Evolutionary conservation across 2,113 vertebrate species (phyloP), one percentile per base, ranked within the genome.

Genomic region (Junco hyemalis): DNA sequence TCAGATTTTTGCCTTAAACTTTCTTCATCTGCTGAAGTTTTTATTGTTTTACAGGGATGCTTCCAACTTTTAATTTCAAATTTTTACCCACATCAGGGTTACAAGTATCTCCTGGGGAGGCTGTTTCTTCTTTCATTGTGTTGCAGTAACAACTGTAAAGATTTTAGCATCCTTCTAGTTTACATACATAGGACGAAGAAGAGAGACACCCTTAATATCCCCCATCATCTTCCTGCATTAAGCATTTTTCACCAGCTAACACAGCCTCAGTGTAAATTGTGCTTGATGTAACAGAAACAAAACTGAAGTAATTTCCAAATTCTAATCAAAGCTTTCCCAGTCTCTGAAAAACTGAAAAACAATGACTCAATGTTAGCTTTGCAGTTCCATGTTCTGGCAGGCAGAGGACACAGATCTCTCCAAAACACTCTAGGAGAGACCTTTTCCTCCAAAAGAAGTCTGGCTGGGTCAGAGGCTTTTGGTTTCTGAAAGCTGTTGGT

Each of bases 1-100:
- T 95, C 93, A 48, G 60, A 76, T 72, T 93, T 72, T 26, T 45
- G 70, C 81, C 68, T 77, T 91, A 84, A 95, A 48, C 53, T 74
- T 94, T 65, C 31, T 29, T 48, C 2, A 1, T n/a, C 12, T 83
- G 31, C 16, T 44, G 42, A 94, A 81, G 38, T 81, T 66, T 76
- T 51, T 1, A 3, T 44, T 71, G 23, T 40, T 94, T 88, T 82
- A 81, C 74, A 80, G 29, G 11, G 6, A 72, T 56, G 77, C 5
- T 35, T 20, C 28, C 28, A 69, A 47, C 16, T 42, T 79, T 61
- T 42, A 60, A 13, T 20, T 74, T 63, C 28, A 72, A 35, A 9
- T n/a, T 90, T 72, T 57, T 50, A 53, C 8, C 4, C 15, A 15
- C 1, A 1, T 56, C 31, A 29, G 44, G 61, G 22, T 51, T 69